Evolutionary conservation across 2,113 vertebrate genomes (phyloP), one percentile per base, ranked within the genome.

Genomic region (Lepus europaeus): DNA sequence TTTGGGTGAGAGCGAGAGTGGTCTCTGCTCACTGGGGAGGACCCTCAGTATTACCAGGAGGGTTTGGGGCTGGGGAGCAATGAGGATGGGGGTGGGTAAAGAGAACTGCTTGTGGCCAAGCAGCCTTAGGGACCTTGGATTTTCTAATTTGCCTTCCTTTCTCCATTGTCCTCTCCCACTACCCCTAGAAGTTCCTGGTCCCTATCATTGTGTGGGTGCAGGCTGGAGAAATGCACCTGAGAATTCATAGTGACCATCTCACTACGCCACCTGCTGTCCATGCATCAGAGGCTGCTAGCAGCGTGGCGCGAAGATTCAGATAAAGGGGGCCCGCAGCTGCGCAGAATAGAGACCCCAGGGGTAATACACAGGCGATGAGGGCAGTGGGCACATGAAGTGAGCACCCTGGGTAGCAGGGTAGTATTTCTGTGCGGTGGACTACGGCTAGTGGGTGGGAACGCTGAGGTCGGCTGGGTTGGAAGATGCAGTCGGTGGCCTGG

Each of bases 221-320:
- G 0, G 29, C 3, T 22, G 22, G 70, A 49, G 23, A 0, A 51
- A 0, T 2, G 6, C 22, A 36, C 13, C 2, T 3, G 2, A 83
- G 29, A 25, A 77, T 36, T 39, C 31, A 9, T 3, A 16, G 45
- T 20, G 9, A 19, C 4, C 17, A 0, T 20, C 51, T 70, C 25
- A 53, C 39, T 53, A 25, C 64, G 80, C 87, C 87, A 51, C 3
- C 80, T 85, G 7, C 36, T 16, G 72, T 20, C 63, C 87, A n/a
- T 13, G 2, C 0, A 0, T 4, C 1, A 13, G 51, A 63, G 13
- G 20, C 29, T 31, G 3, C 3, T 3, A 12, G 3, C 64, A 25
- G 49, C 51, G 33, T 61, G 3, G 1, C 3, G n/a, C 45, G 3
- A 22, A 66, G 12, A n/a, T 16, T 4, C 10, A 1, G 39, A n/a